Conservation (phyloP, 2,797 vertebrate genomes). For the Psittacula derbiana region DNA sequence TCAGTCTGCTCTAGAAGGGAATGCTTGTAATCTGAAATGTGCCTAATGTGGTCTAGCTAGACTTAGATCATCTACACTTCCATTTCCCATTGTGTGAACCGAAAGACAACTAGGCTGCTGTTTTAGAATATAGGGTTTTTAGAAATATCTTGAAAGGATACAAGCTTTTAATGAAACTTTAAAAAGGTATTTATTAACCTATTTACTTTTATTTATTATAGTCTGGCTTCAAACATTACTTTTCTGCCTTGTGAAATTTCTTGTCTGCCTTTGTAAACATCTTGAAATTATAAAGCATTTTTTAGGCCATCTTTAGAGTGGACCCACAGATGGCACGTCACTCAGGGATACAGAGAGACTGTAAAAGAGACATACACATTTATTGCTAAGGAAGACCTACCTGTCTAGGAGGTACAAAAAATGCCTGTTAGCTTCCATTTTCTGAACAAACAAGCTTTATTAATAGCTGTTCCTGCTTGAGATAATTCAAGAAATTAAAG, state of each 20-base stretch:
- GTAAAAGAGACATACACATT: not conserved
- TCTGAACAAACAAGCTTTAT: not conserved
- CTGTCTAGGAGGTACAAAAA: not conserved
- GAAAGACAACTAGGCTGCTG: not conserved
- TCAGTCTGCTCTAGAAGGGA: not conserved
- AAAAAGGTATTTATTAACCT: not conserved
- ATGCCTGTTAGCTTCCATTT: not conserved
- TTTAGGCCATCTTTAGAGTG: not conserved
- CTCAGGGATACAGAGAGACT: not conserved
- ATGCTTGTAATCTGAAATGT: not conserved
- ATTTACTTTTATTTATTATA: not conserved
- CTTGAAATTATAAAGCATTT: not conserved
- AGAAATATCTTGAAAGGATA: not conserved
- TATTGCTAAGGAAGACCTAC: not conserved
- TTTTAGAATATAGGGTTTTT: not conserved
- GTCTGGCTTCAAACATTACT: not conserved
- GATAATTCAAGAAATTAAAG: not conserved
- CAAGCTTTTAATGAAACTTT: not conserved
- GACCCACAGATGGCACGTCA: not conserved
- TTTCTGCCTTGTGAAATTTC: not conserved
- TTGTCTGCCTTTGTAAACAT: not conserved
- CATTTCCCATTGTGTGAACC: not conserved
- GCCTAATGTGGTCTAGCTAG: not conserved
- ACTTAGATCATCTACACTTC: not conserved
- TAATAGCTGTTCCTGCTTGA: not conserved